phyloP scores from a whole-genome alignment of 92 coral and sea anemone genomes.

The Epizoanthus illoricatus region DNA sequence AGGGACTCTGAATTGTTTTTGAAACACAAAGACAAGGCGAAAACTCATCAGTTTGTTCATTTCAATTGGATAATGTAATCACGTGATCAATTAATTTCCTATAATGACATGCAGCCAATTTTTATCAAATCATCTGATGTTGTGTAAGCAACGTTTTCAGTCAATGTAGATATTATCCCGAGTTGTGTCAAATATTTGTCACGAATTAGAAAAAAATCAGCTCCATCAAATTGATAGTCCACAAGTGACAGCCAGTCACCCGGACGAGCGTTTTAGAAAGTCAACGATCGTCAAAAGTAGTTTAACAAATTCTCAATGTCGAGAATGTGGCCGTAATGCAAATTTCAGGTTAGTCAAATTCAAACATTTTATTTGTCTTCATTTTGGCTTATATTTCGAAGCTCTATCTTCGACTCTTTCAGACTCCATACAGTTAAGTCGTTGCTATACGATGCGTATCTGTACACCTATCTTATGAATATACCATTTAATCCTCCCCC shows the following conservation, averaged over 20 bases:
- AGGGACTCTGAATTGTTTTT: slow-evolving; percentile 39
- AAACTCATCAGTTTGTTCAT: not conserved
- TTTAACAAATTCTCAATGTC: slow-evolving; percentile 15
- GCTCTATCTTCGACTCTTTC: slow-evolving; percentile 6
- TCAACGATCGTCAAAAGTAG: slow-evolving; percentile 1
- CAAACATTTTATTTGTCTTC: slow-evolving; percentile 29
- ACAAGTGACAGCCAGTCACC: not conserved
- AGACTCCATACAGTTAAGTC: not conserved
- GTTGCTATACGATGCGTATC: not conserved
- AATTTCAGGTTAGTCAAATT: slow-evolving; percentile 44
- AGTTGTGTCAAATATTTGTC: slow-evolving; percentile 38
- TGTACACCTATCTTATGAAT: not conserved
- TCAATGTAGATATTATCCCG: slow-evolving; percentile 27
- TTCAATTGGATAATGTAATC: slow-evolving; percentile 20
- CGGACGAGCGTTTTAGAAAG: not conserved
- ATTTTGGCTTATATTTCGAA: slow-evolving; percentile 4
- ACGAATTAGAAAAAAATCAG: slow-evolving; percentile 32
- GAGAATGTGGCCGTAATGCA: slow-evolving; percentile 43
- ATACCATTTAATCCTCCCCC: slow-evolving; percentile 9
- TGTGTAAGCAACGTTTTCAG: slow-evolving; percentile 30
- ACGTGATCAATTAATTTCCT: slow-evolving; percentile 26
- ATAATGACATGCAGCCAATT: slow-evolving; percentile 27
- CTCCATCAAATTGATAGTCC: slow-evolving; percentile 7
- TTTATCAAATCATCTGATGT: slow-evolving; percentile 32
- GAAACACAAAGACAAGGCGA: slow-evolving; percentile 19